Evolutionary conservation across 2,113 vertebrate genomes (phyloP).

Genomic region (Oenanthe melanoleuca): DNA sequence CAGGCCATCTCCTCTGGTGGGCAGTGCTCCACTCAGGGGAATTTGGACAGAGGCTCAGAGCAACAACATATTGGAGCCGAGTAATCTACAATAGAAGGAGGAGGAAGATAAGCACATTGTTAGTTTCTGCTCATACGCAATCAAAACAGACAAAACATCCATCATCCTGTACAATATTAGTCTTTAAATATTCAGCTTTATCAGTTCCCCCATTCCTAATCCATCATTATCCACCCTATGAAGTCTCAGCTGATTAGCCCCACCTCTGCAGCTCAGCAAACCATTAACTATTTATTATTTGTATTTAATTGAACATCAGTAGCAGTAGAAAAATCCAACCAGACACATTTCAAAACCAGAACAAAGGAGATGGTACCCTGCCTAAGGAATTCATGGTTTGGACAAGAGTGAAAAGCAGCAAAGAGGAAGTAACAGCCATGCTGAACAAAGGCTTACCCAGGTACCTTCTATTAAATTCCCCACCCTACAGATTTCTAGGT

Average conservation of each 20-base stretch:
- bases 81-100: constrained; percentile 8
- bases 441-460: constrained; percentile 18
- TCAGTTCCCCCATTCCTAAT: constrained; percentile 52
- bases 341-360: constrained; percentile 8
- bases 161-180: constrained; percentile 40
- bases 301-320: constrained; percentile 25
- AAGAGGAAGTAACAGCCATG: constrained; percentile 9
- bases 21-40: background rate
- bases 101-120: constrained; percentile 32
- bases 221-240: constrained; percentile 49
- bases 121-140: constrained; percentile 21
- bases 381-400: background rate
- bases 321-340: constrained; percentile 12
- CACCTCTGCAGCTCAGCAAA: constrained; percentile 33
- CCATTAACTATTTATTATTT: constrained; percentile 65
- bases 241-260: constrained; percentile 53
- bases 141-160: constrained; percentile 53
- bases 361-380: constrained; percentile 36
- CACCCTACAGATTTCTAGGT: background rate
- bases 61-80: background rate
- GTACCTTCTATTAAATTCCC: background rate
- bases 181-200: constrained; percentile 58
- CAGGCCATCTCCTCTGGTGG: background rate
- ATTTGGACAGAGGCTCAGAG: background rate
- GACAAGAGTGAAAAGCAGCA: constrained; percentile 16